Conservation (phyloP, 2,113 vertebrate species). For the Numenius arquata region DNA sequence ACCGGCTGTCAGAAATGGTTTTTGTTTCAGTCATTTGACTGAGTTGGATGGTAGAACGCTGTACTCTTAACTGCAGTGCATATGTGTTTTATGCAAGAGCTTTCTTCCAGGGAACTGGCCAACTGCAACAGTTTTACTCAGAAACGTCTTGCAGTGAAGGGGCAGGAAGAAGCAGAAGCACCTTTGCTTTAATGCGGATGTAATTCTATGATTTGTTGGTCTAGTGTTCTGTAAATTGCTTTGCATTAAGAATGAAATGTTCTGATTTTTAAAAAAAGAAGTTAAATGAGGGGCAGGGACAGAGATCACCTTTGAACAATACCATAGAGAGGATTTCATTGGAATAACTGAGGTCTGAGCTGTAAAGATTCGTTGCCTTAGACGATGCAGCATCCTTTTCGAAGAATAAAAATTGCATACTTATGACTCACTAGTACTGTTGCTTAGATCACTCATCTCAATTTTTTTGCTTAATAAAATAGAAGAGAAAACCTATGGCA, state of each 20-base stretch:
- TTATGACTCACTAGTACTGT: neutral
- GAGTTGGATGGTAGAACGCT: neutral
- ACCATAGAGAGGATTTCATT: neutral
- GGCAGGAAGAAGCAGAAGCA: neutral
- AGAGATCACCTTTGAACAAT: neutral
- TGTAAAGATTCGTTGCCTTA: neutral
- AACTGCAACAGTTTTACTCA: neutral
- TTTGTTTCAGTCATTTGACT: neutral
- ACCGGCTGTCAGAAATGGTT: neutral
- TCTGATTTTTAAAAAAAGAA: neutral
- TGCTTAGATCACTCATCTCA: neutral
- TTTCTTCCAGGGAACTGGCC: neutral
- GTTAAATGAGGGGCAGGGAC: neutral
- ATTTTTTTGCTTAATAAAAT: neutral
- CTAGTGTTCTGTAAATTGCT: neutral
- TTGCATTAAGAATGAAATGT: neutral
- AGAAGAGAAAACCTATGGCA: neutral
- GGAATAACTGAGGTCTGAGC: neutral
- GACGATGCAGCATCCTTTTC: neutral
- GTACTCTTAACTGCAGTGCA: neutral
- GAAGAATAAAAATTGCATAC: neutral
- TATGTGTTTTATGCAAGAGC: neutral
- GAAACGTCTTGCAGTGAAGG: neutral
- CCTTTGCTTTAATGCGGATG: neutral
- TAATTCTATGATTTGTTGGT: neutral